These are phyloP conservation scores for Blastobasis adustella DNA, from an alignment of 2,888 invertebrate genomes.

Conservation along the genomic window DNA sequence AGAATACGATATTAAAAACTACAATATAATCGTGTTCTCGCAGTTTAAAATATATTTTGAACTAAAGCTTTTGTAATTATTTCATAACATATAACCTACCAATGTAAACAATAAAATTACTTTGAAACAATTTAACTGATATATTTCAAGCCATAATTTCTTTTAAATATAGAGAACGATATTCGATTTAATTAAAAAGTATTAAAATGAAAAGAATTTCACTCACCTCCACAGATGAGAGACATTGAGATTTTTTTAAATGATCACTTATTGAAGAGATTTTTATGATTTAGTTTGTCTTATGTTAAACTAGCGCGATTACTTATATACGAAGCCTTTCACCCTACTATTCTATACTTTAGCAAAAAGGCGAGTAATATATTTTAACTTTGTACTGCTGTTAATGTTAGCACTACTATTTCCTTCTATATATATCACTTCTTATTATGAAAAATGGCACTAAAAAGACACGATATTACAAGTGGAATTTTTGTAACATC, in stretches of 20 bases:
- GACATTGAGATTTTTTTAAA: constrained; percentile 47
- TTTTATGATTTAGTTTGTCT: constrained; percentile 18
- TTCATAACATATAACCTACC: no score
- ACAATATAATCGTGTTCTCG: no score
- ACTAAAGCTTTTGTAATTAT: no score
- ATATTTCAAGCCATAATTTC: no score
- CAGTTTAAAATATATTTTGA: no score
- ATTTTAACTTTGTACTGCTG: constrained; percentile 68
- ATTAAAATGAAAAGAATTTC: background rate
- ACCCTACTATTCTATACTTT: constrained; percentile 26
- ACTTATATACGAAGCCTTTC: constrained; percentile 46
- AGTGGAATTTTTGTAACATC: no score
- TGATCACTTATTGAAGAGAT: constrained; percentile 27
- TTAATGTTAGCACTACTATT: constrained; percentile 48
- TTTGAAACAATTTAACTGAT: no score
- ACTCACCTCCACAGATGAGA: constrained; percentile 69
- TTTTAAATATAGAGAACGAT: no score
- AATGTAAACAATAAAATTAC: no score
- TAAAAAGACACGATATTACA: constrained; percentile 68
- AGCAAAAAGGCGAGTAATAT: constrained; percentile 66
- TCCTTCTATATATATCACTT: constrained; percentile 15
- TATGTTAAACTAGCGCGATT: constrained; percentile 56
- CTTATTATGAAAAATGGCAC: constrained; percentile 65
- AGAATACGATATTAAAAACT: no score
- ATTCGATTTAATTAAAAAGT: no score